Percentiles rank a stretch among this genome's conserved stretches.
Evolutionary conservation across 2,888 invertebrate genomes (phyloP).

Genomic region (Amitus sp.): DNA sequence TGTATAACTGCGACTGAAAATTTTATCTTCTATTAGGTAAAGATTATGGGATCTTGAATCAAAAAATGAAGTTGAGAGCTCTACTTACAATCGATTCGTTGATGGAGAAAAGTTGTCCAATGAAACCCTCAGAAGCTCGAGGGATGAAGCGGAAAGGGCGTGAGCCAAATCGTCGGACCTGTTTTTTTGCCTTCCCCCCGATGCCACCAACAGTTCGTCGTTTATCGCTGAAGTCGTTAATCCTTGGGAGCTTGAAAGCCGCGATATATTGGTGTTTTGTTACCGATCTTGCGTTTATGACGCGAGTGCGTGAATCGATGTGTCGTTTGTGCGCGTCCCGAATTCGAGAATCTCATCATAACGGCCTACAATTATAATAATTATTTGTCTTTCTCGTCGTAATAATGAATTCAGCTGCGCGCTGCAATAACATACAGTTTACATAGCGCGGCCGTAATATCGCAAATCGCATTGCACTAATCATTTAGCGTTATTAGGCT

Average conservation of each 20-base stretch:
- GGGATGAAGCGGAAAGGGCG: constrained; percentile 8
- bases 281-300: neutral
- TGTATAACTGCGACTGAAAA: too few relatives aligned
- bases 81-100: too few relatives aligned
- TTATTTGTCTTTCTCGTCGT: constrained; percentile 63
- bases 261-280: constrained; percentile 18
- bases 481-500: constrained; percentile 47
- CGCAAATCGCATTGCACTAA: constrained; percentile 50
- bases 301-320: constrained; percentile 41
- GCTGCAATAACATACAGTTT: constrained; percentile 35
- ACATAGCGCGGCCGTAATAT: constrained; percentile 49
- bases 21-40: too few relatives aligned
- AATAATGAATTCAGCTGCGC: constrained; percentile 59
- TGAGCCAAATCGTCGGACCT: neutral
- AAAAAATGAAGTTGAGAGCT: too few relatives aligned
- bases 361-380: constrained; percentile 64
- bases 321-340: constrained; percentile 45
- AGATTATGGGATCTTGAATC: too few relatives aligned
- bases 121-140: too few relatives aligned
- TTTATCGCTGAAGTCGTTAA: constrained; percentile 22
- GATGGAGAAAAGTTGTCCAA: too few relatives aligned
- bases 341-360: constrained; percentile 57
- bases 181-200: neutral
- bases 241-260: neutral
- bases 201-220: constrained; percentile 9